Conservation (phyloP, 2,888 invertebrate species). For the Thysanoteuthis rhombus region DNA sequence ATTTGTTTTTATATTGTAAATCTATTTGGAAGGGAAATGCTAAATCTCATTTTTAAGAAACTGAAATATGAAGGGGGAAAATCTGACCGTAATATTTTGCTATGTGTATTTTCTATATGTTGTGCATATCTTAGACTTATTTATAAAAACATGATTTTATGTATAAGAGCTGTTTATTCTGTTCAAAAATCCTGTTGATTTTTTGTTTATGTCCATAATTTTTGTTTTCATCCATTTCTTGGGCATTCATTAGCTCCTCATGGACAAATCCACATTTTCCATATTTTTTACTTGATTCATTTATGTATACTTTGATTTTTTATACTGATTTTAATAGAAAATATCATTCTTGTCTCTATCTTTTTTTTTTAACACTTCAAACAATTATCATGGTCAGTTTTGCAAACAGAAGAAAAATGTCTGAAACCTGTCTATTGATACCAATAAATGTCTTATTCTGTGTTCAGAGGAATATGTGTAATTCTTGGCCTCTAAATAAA, state of each 20-base stretch:
- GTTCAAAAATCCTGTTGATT: background rate
- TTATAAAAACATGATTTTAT: no score
- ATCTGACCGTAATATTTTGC: background rate
- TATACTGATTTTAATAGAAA: background rate
- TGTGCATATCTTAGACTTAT: no score
- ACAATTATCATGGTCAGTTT: conserved; percentile 15
- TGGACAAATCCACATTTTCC: background rate
- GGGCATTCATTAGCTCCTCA: background rate
- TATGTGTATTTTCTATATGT: background rate
- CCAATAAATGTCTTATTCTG: background rate
- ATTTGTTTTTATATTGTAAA: background rate
- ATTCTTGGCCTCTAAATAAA: conserved; percentile 12
- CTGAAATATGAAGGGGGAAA: background rate
- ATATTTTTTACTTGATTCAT: conserved; percentile 1
- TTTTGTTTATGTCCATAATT: background rate
- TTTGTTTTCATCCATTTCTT: background rate
- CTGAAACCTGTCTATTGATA: background rate
- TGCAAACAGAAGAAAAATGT: conserved; percentile 18
- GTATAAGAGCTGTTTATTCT: background rate
- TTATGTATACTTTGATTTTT: background rate
- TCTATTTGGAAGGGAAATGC: background rate
- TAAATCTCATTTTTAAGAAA: background rate
- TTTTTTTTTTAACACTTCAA: background rate
- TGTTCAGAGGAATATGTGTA: background rate
- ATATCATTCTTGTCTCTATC: background rate